Base-by-base conservation (phyloP, 2,797 vertebrate genomes). In the Enteromius paludinosus region DNA sequence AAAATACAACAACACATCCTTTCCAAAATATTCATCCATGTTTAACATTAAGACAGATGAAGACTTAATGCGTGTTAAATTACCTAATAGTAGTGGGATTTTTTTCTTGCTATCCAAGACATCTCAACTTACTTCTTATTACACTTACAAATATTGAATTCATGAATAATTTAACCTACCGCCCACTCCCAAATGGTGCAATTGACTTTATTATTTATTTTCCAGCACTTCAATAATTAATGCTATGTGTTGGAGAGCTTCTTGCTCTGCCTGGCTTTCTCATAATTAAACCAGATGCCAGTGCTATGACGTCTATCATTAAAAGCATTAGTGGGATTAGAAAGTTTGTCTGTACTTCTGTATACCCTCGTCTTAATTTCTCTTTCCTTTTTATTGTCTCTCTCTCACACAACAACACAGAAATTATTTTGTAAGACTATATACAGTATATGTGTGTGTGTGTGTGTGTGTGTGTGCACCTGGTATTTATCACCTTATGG, bases 151-250 rank as follows among this genome's bases (percentile, higher is more conserved):
- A 94, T 92, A 93, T 93, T 92, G 87, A 92, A 90, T 89, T 90
- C 90, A 92, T 94, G 91, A 93, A 94, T 95, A 93, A 93, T 94
- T 93, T 86, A 94, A 91, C 90, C 87, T 89, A 85, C 90, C 91
- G 84, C 93, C 92, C 90, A 93, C 92, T 89, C 89, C 89, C 90
- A 90, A 92, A 92, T 89, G 91, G 88, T 90, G 89, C 91, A 88
- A 88, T 90, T 85, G 82, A 89, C 90, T 94, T 93, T 83, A 92
- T 92, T 92, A 93, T 94, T 93, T 92, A 94, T 93, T 93, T 93
- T 91, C 90, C 86, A 83, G 87, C 87, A 87, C 89, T 91, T 93
- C 88, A 94, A 94, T 93, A 92, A 95, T 93, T 92, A 92, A 94
- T 93, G 90, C 38, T 20, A 56, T 89, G 90, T 91, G 89, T 90